Evolutionary conservation across 2,113 vertebrate species (phyloP), one percentile per base, ranked within the genome.

Genomic region (Athene noctua): DNA sequence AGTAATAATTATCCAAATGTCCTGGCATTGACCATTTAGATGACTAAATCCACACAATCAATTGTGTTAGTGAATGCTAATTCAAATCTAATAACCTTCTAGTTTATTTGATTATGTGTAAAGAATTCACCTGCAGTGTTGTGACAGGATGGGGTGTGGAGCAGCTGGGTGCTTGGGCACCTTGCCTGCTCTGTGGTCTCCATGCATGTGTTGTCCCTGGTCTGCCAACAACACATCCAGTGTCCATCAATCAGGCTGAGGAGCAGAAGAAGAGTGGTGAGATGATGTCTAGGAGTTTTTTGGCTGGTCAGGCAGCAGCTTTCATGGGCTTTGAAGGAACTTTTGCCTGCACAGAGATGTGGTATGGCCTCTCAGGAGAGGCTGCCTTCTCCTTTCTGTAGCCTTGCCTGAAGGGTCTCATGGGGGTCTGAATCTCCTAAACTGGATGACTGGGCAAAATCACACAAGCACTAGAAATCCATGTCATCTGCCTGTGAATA

Each of bases 71-170:
- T 83, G 75, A 96, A 97, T 94, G 83, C 93, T 96, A 97, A 97
- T 98, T 97, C 97, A 96, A 98, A 97, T 96, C 95, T 97, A 98
- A 98, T 97, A 96, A 95, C 89, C 58, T 97, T 92, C 86, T 80
- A 42, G 36, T 55, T 97, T 85, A 93, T 98, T 96, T 96, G 93
- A 96, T 96, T 96, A 78, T 61, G 34, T 71, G 66, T 83, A 95
- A 95, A 95, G 75, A 71, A 94, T 93, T 90, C 72, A 94, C 88
- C 87, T 95, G 84, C 87, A 86, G 71, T 46, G 14, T 51, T 85
- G 73, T 59, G 73, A 57, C 19, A 80, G 38, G 73, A 72, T 52
- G n/a, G 44, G n/a, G 42, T 26, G 46, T 1, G 5, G 71, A 89
- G 58, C n/a, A 82, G 51, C 38, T 1, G 18, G 38, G 67, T 88